phyloP scores from a whole-genome alignment of 2,113 vertebrate species.

The Uropsilus gracilis region DNA sequence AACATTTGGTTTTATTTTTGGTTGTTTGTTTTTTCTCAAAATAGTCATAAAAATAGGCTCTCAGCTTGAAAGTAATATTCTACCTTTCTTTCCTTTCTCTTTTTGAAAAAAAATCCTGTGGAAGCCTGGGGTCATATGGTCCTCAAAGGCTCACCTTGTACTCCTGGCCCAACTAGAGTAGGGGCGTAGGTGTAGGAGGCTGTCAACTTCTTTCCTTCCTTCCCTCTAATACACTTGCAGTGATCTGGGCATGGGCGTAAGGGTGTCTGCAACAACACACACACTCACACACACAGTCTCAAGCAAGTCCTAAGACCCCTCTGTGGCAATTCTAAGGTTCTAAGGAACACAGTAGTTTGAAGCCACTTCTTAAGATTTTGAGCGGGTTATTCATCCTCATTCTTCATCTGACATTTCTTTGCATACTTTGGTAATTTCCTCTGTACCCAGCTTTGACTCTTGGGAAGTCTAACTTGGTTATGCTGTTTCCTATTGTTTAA shows the following conservation, averaged over 20 bases:
- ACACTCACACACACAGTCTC: neutral
- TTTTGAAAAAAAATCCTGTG: neutral
- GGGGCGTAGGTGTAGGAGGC: neutral
- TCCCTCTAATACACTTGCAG: neutral
- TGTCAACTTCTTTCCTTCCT: neutral
- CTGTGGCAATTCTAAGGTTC: neutral
- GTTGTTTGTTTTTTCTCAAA: constrained; percentile 33
- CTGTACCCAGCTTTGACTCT: neutral
- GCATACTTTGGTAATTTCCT: constrained; percentile 47
- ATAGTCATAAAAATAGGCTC: neutral
- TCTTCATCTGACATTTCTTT: constrained; percentile 34
- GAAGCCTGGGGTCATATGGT: neutral
- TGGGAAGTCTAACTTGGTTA: constrained; percentile 32
- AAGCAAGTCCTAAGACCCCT: neutral
- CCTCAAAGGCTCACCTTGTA: neutral
- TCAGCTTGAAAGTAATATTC: constrained; percentile 10
- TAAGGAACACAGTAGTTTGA: constrained; percentile 34
- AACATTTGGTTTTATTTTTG: constrained; percentile 20
- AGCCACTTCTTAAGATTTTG: constrained; percentile 6
- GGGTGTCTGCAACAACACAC: neutral
- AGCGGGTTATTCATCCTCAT: neutral
- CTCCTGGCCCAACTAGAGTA: neutral
- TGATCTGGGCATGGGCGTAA: neutral
- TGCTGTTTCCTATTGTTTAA: constrained; percentile 51
- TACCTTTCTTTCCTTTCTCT: neutral